phyloP scores from a whole-genome alignment of 2,797 vertebrate genomes.

The Neosalanx taihuensis region DNA sequence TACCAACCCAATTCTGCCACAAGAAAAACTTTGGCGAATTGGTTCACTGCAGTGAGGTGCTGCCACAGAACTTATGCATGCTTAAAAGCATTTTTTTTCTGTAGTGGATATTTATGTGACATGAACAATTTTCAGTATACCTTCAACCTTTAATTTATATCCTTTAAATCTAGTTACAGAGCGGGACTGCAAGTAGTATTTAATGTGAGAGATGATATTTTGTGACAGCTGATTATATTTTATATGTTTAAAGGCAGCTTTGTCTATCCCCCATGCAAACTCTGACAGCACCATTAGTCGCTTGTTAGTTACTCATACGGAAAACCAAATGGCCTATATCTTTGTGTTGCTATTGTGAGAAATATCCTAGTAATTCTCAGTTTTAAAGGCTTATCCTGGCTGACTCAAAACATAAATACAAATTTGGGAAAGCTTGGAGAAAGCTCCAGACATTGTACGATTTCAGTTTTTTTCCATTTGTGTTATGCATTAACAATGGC shows the following conservation, averaged over 20 bases:
- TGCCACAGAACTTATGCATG: neutral
- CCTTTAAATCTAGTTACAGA: too few relatives aligned
- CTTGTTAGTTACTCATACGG: constrained; percentile 44
- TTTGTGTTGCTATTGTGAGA: constrained; percentile 86
- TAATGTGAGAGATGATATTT: neutral
- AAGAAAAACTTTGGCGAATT: constrained; percentile 64
- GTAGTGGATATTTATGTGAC: neutral
- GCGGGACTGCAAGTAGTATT: too few relatives aligned
- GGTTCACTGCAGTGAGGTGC: constrained; percentile 50
- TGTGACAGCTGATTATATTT: neutral
- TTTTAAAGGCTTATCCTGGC: constrained; percentile 86
- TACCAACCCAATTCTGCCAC: constrained; percentile 78
- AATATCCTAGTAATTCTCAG: constrained; percentile 65
- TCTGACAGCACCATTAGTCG: constrained; percentile 38
- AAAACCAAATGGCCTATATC: constrained; percentile 92
- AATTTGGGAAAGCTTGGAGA: constrained; percentile 93
- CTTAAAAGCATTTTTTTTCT: neutral
- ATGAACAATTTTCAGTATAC: neutral
- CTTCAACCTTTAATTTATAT: too few relatives aligned
- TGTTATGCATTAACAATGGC: constrained; percentile 88
- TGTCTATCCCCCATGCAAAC: constrained; percentile 61
- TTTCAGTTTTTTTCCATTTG: constrained; percentile 79
- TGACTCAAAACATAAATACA: constrained; percentile 82
- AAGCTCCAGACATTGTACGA: constrained; percentile 80
- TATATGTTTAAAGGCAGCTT: constrained; percentile 46